Base-by-base conservation (phyloP, 2,888 invertebrate species). In the Andricus quercusramuli region DNA sequence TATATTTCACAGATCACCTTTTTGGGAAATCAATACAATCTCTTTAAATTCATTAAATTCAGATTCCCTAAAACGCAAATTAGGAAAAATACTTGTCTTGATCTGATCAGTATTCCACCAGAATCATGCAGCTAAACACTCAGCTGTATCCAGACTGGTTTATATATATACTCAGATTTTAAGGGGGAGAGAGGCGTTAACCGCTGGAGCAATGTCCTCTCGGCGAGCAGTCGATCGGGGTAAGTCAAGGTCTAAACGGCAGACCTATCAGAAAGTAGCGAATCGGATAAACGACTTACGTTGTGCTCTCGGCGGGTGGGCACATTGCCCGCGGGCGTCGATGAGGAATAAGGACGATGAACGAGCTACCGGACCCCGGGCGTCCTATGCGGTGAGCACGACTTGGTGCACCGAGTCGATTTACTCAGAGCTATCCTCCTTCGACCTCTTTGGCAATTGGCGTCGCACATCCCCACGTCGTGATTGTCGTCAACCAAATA, bases 261-360 rank as follows among this genome's bases (percentile, higher is more conserved):
- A 78, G 78, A 78, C 51, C 25, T 44, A 65, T 78, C 78, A 78
- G 51, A 32, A 66, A 78, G 47, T 65, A 66, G 65, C 64, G 66
- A 77, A 78, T 68, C 41, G 64, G 59, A 78, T 77, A 84, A 82
- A 84, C 66, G 77, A 92, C 92, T 92, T 89, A 92, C 92, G 92
- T 91, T 89, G 90, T 91, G 91, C 88, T 91, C 88, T 90, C 92
- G 92, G 90, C 91, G 92, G 92, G 91, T 90, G 92, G 92, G 92
- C 92, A 92, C 92, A 92, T 92, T 92, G 92, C 92, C 92, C 92
- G 91, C 90, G 92, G 92, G 91, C 92, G 90, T 91, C 90, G 92
- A 89, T 90, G 88, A 88, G 89, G 89, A 88, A 89, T 87, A 87
- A 88, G 89, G 88, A 85, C 83, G 83, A 87, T 88, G 89, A 89